Conservation (phyloP, 2,113 vertebrate genomes). For the Ailuropoda melanoleuca region DNA sequence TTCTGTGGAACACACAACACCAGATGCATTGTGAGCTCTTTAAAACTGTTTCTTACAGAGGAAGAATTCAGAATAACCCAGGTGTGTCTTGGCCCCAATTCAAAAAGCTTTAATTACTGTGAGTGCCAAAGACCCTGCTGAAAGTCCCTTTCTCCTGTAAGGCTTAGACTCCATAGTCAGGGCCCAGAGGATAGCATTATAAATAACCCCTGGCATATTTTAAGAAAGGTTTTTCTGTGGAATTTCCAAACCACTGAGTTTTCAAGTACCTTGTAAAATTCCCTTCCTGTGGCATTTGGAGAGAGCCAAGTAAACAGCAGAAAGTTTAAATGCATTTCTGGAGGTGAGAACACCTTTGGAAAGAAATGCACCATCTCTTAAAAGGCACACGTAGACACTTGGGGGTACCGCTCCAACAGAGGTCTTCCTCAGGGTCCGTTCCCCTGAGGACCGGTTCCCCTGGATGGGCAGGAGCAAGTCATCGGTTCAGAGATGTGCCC, state of each 20-base stretch:
- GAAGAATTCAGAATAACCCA: background rate
- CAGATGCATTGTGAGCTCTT: background rate
- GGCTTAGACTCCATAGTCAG: background rate
- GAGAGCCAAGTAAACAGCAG: background rate
- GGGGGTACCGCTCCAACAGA: background rate
- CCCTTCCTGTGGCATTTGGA: constrained; percentile 2
- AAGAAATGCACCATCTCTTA: background rate
- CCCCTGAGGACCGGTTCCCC: background rate
- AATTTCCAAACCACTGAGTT: constrained; percentile 59
- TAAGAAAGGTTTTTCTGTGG: background rate
- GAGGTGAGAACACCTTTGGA: background rate
- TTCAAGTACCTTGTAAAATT: constrained; percentile 15
- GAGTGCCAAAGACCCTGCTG: background rate
- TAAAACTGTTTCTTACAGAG: background rate
- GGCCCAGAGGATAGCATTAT: background rate
- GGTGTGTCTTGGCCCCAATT: background rate
- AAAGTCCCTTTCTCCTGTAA: background rate
- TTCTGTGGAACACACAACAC: background rate
- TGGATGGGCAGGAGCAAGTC: background rate
- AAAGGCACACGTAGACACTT: background rate
- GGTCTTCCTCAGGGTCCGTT: background rate
- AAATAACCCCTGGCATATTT: background rate
- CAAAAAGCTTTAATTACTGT: constrained; percentile 22
- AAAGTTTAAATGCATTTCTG: background rate
- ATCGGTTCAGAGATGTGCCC: background rate